Evolutionary conservation across 2,113 vertebrate genomes (phyloP), one percentile per base, ranked within the genome.

Genomic region (Entomyzon cyanotis): DNA sequence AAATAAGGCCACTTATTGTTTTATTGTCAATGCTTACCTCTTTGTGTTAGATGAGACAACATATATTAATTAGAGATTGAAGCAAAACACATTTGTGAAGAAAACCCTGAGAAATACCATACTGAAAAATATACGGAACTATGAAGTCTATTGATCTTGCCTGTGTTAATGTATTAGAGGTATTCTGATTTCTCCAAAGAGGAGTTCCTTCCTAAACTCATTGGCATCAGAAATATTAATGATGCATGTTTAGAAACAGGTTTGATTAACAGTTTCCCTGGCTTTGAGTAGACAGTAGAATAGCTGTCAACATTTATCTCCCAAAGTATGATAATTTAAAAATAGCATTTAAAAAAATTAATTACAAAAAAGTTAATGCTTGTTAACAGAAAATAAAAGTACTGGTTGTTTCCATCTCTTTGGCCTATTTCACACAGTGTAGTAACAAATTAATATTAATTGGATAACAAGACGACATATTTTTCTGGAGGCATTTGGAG

Each of bases 231-330:
- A 92, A 95, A 97, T 95, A 84, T 90, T 94, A 93, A 91, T 41
- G 20, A 47, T 59, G 58, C 46, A 12, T 92, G 21, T 60, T 95
- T 86, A 94, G 84, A 77, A 90, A 27, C n/a, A 46, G 44, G 53
- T 92, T 91, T 95, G 93, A 88, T 92, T 84, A 94, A 80, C 55
- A 73, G 70, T 88, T 90, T 95, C 62, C 80, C 85, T 84, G 82
- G 44, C 55, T 92, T 60, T 67, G 71, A 84, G 20, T 47, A 92
- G 86, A 77, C 55, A 93, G 53, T 53, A 93, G 64, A 92, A 56
- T 33, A 90, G 62, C 68, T 91, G 81, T 86, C 78, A 91, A 58
- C 59, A 76, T 87, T 95, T 88, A 49, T 87, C 62, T 92, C 68
- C 35, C 37, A 81, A 92, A 55, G 28, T 63, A 63, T 81, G 46